Base-by-base conservation (phyloP, 2,888 invertebrate species). In the Euplexia lucipara region DNA sequence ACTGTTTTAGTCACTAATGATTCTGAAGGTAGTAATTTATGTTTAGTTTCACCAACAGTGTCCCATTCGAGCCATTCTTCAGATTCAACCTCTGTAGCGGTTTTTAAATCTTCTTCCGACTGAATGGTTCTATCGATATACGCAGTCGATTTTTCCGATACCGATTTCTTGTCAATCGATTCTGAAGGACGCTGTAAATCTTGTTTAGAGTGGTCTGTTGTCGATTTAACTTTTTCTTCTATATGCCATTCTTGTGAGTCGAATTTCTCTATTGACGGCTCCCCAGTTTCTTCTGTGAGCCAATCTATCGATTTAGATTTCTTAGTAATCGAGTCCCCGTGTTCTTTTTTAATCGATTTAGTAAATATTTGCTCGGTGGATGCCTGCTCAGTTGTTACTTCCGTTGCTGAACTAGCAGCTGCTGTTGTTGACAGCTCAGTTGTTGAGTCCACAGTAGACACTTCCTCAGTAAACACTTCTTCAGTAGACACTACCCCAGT, bases 21-120 rank as follows among this genome's bases (percentile, higher is more conserved):
- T 65, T 65, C 51, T 20, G 51, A 26, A 20, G 12, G 34, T 10
- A 65, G 22, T 12, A n/a, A 39, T 3, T 32, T 49, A 8, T 10
- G n/a, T 10, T 5, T 14, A 22, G 8, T 18, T 1, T 64, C 8
- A 1, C 3, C 48, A 16, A 18, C 34, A 10, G 45, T 4, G 14
- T 5, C 37, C 65, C 37, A 62, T 32, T 48, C 32, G 32, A 64
- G 20, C 61, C 64, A 64, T 39, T 64, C 39, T 0, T 64, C 45
- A 14, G 41, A 42, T 8, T 32, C 32, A 7, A 9, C 12, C 22
- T 56, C 51, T 35, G 44, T 20, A 44, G 14, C 4, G 3, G 47
- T 2, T 10, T n/a, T 10, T 4, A n/a, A 10, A 44, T 10, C 18
- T 32, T 56, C 16, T 22, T 49, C 51, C 3, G 45, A 22, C 16